A percentile compares a stretch with the other conserved stretches of the same genome.
Evolutionary conservation across 1,140 invertebrate genomes (phyloP).

Genomic region (Ctenoplectra terminalis): DNA sequence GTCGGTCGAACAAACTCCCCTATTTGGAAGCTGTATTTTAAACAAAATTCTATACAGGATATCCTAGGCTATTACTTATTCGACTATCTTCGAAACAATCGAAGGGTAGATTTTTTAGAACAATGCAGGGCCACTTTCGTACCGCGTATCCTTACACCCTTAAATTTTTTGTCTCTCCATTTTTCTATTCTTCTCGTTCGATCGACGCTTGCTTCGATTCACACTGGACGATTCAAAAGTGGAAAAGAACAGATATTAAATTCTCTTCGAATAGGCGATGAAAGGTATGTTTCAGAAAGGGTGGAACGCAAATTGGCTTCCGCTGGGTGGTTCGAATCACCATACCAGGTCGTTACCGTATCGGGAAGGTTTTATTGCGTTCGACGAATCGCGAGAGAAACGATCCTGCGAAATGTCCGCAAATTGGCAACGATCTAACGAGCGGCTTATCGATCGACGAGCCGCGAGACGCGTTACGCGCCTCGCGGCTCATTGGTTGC

Average conservation of each 20-base stretch:
- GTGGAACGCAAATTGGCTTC: background rate
- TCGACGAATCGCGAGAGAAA: background rate
- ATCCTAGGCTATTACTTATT: background rate
- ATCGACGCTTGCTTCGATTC: too few species aligned
- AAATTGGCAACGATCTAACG: constrained; percentile 52
- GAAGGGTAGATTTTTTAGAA: too few species aligned
- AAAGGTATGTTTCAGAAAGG: background rate
- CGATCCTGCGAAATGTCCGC: constrained; percentile 37
- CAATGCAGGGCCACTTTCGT: too few species aligned
- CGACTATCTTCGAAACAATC: too few species aligned
- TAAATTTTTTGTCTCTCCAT: too few species aligned
- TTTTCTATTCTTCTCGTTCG: too few species aligned
- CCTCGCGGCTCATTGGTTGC: constrained; percentile 69
- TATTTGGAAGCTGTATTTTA: too few species aligned
- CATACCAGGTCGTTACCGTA: background rate
- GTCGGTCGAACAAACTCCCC: too few species aligned
- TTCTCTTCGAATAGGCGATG: background rate
- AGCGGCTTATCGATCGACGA: constrained; percentile 35
- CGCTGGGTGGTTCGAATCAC: background rate
- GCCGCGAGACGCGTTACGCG: constrained; percentile 62
- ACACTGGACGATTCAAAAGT: background rate
- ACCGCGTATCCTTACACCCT: too few species aligned
- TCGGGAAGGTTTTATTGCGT: constrained; percentile 40
- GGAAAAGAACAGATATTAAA: background rate
- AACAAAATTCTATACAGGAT: too few species aligned